These are phyloP conservation scores for Homalodisca vitripennis DNA, from an alignment of 1,140 invertebrate species.

Conservation along the genomic window DNA sequence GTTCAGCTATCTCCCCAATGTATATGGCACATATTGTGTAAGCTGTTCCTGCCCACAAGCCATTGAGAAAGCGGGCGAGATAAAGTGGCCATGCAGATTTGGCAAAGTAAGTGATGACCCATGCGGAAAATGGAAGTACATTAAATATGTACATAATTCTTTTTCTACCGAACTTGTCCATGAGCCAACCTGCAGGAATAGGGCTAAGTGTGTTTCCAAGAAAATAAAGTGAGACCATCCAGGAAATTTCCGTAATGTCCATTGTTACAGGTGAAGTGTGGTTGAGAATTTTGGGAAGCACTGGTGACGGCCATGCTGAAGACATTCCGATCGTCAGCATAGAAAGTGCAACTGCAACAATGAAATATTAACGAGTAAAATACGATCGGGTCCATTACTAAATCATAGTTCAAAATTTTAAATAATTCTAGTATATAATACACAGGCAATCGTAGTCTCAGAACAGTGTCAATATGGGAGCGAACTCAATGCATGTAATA, in stretches of 20 bases:
- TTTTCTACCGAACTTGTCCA: conserved; percentile 72
- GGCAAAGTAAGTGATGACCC: conserved; percentile 55
- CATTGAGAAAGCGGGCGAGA: conserved; percentile 37
- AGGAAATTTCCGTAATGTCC: conserved; percentile 34
- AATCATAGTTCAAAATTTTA: too few relatives aligned
- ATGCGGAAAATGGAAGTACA: conserved; percentile 48
- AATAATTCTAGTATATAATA: too few relatives aligned
- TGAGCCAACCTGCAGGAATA: conserved; percentile 51
- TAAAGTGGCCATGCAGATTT: conserved; percentile 27
- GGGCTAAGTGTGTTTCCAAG: conserved; percentile 37
- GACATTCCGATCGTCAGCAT: conserved; percentile 56
- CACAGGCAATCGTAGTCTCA: too few relatives aligned
- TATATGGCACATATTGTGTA: conserved; percentile 82
- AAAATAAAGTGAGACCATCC: conserved; percentile 37
- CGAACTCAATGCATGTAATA: too few relatives aligned
- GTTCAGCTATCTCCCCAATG: conserved; percentile 71
- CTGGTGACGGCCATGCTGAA: conserved; percentile 75
- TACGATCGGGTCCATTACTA: too few relatives aligned
- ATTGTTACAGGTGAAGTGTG: conserved; percentile 25
- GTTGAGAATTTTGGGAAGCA: conserved; percentile 45
- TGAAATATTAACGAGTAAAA: too few relatives aligned
- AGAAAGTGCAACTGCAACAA: conserved; percentile 40
- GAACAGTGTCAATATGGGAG: too few relatives aligned
- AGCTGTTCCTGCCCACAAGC: conserved; percentile 64
- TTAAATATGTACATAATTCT: conserved; percentile 66